phyloP scores from a whole-genome alignment of 2,113 vertebrate genomes.

The Uria lomvia region DNA sequence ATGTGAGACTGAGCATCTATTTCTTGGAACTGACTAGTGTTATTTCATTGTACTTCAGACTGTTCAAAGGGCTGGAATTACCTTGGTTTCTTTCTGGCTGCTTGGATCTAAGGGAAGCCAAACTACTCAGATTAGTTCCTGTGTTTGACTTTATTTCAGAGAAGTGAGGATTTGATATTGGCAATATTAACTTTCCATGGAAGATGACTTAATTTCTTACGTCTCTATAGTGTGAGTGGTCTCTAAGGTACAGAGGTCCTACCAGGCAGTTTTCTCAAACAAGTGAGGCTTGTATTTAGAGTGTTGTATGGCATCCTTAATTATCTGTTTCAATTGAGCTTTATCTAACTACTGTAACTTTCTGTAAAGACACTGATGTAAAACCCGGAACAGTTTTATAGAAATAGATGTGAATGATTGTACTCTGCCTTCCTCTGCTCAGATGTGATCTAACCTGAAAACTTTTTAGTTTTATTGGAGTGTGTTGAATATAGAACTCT shows the following conservation, averaged over 20 bases:
- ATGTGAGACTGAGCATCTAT: not conserved
- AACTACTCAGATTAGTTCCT: not conserved
- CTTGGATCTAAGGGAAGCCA: not conserved
- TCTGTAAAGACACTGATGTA: not conserved
- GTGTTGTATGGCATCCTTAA: not conserved
- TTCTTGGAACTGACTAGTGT: not conserved
- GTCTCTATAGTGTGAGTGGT: not conserved
- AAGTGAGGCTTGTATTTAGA: not conserved
- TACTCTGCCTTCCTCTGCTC: not conserved
- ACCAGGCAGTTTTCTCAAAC: not conserved
- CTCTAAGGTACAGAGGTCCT: not conserved
- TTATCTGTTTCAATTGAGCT: not conserved
- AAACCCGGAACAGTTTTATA: not conserved
- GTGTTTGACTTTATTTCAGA: not conserved
- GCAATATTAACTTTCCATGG: not conserved
- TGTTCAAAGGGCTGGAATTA: not conserved
- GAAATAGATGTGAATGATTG: not conserved
- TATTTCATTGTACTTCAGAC: not conserved
- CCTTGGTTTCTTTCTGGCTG: not conserved
- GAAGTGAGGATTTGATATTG: not conserved
- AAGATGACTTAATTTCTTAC: not conserved
- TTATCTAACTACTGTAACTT: not conserved
- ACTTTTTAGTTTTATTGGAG: not conserved
- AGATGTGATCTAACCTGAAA: not conserved
- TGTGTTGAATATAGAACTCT: not conserved